Evolutionary conservation across 1,140 invertebrate species (phyloP), one percentile per base, ranked within the genome.

Genomic region (Cyclargus thomasi): DNA sequence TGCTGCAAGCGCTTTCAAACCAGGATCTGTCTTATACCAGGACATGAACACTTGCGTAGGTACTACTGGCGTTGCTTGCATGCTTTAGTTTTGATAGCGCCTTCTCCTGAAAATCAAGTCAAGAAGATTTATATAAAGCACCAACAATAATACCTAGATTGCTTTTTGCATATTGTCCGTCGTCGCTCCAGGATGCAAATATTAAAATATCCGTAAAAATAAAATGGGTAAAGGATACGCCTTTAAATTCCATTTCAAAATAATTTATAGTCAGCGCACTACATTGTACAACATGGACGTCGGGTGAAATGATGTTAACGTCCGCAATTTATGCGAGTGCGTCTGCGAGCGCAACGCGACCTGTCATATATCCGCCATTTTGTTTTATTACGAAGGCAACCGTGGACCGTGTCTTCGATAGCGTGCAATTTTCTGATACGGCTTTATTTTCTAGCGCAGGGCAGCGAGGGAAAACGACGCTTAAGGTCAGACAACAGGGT

Each of bases 381-480:
- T 84, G 77, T 86, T 85, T 87, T 85, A 83, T 83, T 85, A 74
- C 73, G 71, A 80, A 78, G 71, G 75, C 81, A 82, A 82, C 79
- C 74, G 79, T 81, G 74, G 79, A 74, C 72, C 69, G 67, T 69
- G 69, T 66, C 77, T 79, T 76, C 77, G 78, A 83, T 86, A 80
- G 78, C 75, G 74, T 71, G 79, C 83, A 86, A 83, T 85, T 88
- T 88, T 87, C 85, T 89, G 83, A 81, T 85, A 87, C 79, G 74
- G 74, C 82, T 85, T 85, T 83, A 87, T 89, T 87, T 86, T 85
- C 80, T 85, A 79, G 78, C 75, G 74, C 74, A 80, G 67, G 57
- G 23, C 22, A 1, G 47, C 22, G 14, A 23, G 11, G n/a, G 21
- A 72, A 75, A 78, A 63, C 64, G 36, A 17, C 62, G 64, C 69